A percentile compares a stretch with the other conserved stretches of the same genome.
phyloP scores from a whole-genome alignment of 2,797 vertebrate genomes.

The Tapera naevia region DNA sequence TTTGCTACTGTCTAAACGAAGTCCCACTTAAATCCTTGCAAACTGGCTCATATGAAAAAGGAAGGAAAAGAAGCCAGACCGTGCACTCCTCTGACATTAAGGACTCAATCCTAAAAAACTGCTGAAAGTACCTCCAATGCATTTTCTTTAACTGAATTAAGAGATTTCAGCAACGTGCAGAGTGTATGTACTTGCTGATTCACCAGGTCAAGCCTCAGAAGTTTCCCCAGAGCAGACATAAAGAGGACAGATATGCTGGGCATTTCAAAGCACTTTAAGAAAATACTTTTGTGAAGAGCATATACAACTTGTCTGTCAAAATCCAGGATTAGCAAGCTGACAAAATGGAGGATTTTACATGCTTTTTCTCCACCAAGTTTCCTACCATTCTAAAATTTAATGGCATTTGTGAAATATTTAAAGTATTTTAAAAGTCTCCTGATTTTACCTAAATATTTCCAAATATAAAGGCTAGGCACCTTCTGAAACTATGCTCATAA shows the following conservation, averaged over 20 bases:
- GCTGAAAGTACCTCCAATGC: not conserved
- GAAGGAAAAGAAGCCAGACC: conserved; percentile 25
- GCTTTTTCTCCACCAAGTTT: not conserved
- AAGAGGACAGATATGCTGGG: not conserved
- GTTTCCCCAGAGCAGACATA: not conserved
- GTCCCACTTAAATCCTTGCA: conserved; percentile 29
- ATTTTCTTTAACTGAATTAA: not conserved
- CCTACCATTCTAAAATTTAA: not conserved
- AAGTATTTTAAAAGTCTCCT: not conserved
- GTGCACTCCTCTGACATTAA: not conserved
- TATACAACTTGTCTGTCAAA: not conserved
- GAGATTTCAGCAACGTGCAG: conserved; percentile 2
- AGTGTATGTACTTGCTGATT: not conserved
- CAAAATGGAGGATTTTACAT: not conserved
- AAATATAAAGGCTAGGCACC: conserved; percentile 29
- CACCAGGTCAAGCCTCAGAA: not conserved
- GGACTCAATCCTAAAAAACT: not conserved
- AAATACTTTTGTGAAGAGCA: not conserved
- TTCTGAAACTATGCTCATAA: conserved; percentile 40
- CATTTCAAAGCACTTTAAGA: not conserved
- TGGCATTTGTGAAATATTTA: not conserved
- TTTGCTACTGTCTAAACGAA: conserved; percentile 46
- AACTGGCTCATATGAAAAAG: conserved; percentile 16
- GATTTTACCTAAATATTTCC: conserved; percentile 12
- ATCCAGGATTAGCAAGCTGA: conserved; percentile 2